Percentiles rank a stretch among this genome's conserved stretches.
phyloP scores from a whole-genome alignment of 1,140 invertebrate species.

The Melitaea cinxia region DNA sequence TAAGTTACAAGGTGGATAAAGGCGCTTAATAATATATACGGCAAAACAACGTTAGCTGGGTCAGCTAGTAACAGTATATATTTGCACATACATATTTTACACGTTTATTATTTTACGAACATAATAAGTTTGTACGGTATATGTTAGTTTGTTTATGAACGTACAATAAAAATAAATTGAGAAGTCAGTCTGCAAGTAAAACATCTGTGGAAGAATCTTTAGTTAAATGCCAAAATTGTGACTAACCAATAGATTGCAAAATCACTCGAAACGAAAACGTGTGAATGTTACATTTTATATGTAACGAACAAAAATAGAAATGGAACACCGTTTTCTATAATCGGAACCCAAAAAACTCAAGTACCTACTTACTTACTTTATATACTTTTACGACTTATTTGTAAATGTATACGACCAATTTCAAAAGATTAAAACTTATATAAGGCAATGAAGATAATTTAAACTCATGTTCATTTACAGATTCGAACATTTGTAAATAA shows the following conservation, averaged over 20 bases:
- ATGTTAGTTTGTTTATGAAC: neutral
- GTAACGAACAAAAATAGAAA: constrained; percentile 26
- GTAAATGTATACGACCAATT: constrained; percentile 22
- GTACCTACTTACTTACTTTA: too few species aligned
- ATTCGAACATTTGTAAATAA: neutral
- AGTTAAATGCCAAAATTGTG: constrained; percentile 12
- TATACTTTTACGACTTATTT: constrained; percentile 30
- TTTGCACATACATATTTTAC: too few species aligned
- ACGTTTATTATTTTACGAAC: too few species aligned
- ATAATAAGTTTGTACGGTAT: too few species aligned
- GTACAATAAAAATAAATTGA: neutral
- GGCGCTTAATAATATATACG: too few species aligned
- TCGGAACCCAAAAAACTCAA: constrained; percentile 23
- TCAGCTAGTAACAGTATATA: too few species aligned
- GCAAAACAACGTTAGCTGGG: too few species aligned
- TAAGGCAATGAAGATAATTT: constrained; percentile 21
- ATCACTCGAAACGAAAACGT: neutral
- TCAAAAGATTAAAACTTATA: neutral
- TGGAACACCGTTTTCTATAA: constrained; percentile 30
- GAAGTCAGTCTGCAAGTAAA: constrained; percentile 4
- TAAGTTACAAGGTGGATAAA: too few species aligned
- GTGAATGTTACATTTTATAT: constrained; percentile 18
- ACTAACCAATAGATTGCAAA: constrained; percentile 9
- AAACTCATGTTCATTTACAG: neutral
- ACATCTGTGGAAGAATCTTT: constrained; percentile 18